These are phyloP conservation scores for Rhynchonycteris naso DNA, from an alignment of 2,797 vertebrate species.

Conservation along the genomic window DNA sequence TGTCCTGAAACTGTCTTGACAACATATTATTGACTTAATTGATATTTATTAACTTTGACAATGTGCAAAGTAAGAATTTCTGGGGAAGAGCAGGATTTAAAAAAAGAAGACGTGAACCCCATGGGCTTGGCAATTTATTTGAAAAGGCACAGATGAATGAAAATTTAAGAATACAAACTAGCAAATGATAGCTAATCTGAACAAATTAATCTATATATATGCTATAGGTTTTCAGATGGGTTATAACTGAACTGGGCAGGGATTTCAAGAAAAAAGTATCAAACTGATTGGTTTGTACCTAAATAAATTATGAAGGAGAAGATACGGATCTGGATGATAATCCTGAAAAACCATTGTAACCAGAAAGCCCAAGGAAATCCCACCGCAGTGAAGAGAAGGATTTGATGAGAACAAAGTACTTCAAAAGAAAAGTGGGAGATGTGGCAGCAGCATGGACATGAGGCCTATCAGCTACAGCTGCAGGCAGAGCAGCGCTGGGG, in stretches of 20 bases:
- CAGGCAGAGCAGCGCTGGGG: not conserved
- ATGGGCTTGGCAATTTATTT: not conserved
- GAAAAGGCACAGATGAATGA: not conserved
- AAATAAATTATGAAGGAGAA: conserved; percentile 2
- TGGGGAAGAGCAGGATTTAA: not conserved
- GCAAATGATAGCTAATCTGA: not conserved
- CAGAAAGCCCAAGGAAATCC: not conserved
- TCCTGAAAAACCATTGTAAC: not conserved
- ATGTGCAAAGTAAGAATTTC: not conserved
- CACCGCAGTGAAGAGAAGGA: not conserved
- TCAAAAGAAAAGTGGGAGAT: too few species aligned
- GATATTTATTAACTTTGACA: not conserved
- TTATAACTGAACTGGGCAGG: not conserved
- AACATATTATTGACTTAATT: conserved; percentile 1
- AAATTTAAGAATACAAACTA: not conserved
- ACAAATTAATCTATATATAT: not conserved
- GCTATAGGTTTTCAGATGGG: not conserved
- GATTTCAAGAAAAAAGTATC: not conserved
- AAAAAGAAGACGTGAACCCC: not conserved
- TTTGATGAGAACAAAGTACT: not conserved
- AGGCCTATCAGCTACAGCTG: not conserved
- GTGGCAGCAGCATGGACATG: not conserved
- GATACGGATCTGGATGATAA: not conserved
- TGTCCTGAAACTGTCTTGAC: conserved; percentile 15
- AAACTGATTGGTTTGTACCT: not conserved